Evolutionary conservation across 2,888 invertebrate species (phyloP), one percentile per base, ranked within the genome.

Genomic region (Cerastis rubricosa): DNA sequence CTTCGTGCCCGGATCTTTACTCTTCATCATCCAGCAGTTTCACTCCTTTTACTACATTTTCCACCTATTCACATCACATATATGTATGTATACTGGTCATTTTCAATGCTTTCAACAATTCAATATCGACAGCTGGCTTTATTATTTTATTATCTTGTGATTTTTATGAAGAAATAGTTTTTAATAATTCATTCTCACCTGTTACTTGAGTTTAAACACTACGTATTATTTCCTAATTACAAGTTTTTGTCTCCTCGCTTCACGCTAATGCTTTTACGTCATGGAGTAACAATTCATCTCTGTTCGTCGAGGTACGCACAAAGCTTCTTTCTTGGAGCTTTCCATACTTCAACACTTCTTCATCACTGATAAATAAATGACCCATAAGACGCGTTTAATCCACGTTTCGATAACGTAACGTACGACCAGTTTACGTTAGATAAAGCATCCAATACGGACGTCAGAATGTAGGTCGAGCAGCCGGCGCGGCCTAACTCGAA

Each of bases 381-480:
- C 75, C 78, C 74, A 80, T 82, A 79, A 86, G n/a, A 78, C 57
- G 25, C 69, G 74, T 86, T 65, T 81, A 86, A 87, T 85, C 74
- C 65, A 35, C 51, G 66, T 29, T 61, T 76, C 45, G 59, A 84
- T 78, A 87, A 78, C 82, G 81, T 83, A 84, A 84, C 57, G 63
- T 83, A 67, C 70, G 76, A 85, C 86, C 76, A 85, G 85, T 85
- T 86, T 78, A 74, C 59, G 72, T 87, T 85, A 80, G 84, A 86
- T 86, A 86, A 85, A 88, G 67, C 83, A 78, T 85, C 78, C 81
- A 86, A 88, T 81, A 81, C 87, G 87, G 87, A 87, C 85, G 82
- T 81, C 8, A 49, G 81, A 84, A 87, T 87, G 88, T 87, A 71
- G 87, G 87, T 81, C 88, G 79, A 71, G 54, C 66, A 78, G 85